Base-by-base conservation (phyloP, 1,140 invertebrate genomes). In the Camponotus floridanus region DNA sequence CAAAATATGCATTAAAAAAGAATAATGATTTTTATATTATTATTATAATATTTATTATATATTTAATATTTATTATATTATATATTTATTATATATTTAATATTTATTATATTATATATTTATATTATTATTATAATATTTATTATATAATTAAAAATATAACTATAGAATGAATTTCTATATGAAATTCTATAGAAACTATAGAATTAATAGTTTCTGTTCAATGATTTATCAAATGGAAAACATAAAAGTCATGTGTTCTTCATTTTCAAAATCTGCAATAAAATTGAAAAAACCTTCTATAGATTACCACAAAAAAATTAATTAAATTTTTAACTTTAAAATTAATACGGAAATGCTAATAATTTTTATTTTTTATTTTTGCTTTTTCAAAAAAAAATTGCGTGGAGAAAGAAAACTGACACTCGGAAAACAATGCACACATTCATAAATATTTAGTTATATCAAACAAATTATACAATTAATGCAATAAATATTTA, bases 401-500 rank as follows among this genome's bases (percentile, higher is more conserved):
- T 33, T n/a, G 9, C 18, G 0, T 21, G 31, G 1, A 36, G 9
- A 2, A 0, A 67, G 1, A 21, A 65, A 79, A 65, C 26, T 65
- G 59, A 78, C 13, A 26, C 13, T 48, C 8, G 31, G 31, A 65
- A 36, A 76, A 59, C 71, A 65, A 65, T 8, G 51, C 18, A 13
- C 15, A 15, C 42, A 42, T 65, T 65, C 18, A 51, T 65, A 76
- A 57, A n/a, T 51, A 57, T 45, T 6, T 33, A 65, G 18, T 48
- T 67, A 45, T 51, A 45, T 33, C 18, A 39, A 79, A 67, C 42
- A 79, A 67, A 67, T 67, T 79, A 67, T 18, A 79, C 42, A 65
- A 51, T 79, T 79, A 79, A 79, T 45, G 39, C 4, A 9, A 42
- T 78, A 65, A 78, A 65, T 64, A 48, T 67, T 78, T 78, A 67